Percentiles rank a stretch among this genome's conserved stretches.
These are phyloP conservation scores for Lamprotornis superbus DNA, from an alignment of 2,113 vertebrate genomes.

Conservation along the genomic window DNA sequence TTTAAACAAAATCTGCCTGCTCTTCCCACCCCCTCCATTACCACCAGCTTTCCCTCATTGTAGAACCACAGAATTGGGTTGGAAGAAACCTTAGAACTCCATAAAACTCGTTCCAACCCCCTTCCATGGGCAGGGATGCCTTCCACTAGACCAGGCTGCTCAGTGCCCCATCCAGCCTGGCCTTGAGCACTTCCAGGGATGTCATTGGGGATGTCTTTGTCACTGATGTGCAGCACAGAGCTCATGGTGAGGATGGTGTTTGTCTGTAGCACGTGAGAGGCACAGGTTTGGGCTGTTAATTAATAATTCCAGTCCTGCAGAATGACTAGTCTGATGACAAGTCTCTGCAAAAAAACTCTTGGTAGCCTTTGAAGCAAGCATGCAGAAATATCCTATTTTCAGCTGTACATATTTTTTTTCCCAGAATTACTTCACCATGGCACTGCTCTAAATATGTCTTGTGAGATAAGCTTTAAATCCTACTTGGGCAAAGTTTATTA, in stretches of 20 bases:
- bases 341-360: conserved; percentile 1
- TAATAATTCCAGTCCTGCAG: conserved; percentile 36
- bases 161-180: not conserved
- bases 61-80: not conserved
- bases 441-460: conserved; percentile 71
- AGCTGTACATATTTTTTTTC: conserved; percentile 33
- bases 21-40: not conserved
- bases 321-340: conserved; percentile 1
- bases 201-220: not conserved
- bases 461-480: conserved; percentile 74
- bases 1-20: not conserved
- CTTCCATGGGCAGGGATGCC: not conserved
- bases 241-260: not conserved
- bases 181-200: not conserved
- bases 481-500: conserved; percentile 71
- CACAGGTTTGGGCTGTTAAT: conserved; percentile 21
- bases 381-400: conserved; percentile 72
- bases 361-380: conserved; percentile 59
- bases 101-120: accelerated
- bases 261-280: not conserved
- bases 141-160: not conserved
- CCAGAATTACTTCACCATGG: conserved; percentile 65
- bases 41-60: not conserved
- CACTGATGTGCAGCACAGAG: not conserved
- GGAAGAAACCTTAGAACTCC: not conserved